phyloP scores from a whole-genome alignment of 2,797 vertebrate genomes.

The Lithobates sylvaticus region DNA sequence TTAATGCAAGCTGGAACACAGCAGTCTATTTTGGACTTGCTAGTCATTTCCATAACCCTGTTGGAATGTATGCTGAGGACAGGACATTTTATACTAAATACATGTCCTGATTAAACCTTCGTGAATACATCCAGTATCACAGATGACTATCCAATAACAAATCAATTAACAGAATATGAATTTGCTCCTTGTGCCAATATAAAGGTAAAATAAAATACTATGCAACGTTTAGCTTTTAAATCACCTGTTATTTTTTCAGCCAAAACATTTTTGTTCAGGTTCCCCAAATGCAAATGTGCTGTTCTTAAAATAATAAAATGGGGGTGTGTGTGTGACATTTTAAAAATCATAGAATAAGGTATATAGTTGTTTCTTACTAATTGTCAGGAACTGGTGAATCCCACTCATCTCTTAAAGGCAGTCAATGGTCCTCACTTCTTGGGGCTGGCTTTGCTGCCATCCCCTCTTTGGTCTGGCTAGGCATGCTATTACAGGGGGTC shows the following conservation, averaged over 20 bases:
- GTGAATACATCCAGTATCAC: slow-evolving; percentile 15
- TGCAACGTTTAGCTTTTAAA: too few relatives aligned
- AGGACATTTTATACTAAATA: slow-evolving; percentile 71
- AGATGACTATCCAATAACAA: slow-evolving; percentile 1
- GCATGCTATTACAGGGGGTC: too few relatives aligned
- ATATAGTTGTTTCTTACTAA: neutral
- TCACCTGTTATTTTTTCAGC: too few relatives aligned
- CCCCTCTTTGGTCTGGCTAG: too few relatives aligned
- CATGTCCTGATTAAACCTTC: slow-evolving; percentile 68
- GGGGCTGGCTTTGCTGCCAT: neutral
- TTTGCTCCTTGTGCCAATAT: neutral
- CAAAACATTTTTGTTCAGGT: too few relatives aligned
- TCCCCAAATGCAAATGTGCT: neutral
- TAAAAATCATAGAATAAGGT: too few relatives aligned
- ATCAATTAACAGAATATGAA: neutral
- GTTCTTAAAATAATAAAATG: neutral
- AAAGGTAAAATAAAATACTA: neutral
- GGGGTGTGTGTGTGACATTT: too few relatives aligned
- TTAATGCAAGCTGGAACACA: slow-evolving; percentile 69
- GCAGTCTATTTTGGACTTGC: slow-evolving; percentile 71
- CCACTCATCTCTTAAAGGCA: neutral
- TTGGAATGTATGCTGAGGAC: slow-evolving; percentile 70
- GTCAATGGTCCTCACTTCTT: neutral
- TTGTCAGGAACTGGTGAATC: neutral
- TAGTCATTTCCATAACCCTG: slow-evolving; percentile 70